Conservation (phyloP, 2,797 vertebrate species). For the Gambusia yucatana region DNA sequence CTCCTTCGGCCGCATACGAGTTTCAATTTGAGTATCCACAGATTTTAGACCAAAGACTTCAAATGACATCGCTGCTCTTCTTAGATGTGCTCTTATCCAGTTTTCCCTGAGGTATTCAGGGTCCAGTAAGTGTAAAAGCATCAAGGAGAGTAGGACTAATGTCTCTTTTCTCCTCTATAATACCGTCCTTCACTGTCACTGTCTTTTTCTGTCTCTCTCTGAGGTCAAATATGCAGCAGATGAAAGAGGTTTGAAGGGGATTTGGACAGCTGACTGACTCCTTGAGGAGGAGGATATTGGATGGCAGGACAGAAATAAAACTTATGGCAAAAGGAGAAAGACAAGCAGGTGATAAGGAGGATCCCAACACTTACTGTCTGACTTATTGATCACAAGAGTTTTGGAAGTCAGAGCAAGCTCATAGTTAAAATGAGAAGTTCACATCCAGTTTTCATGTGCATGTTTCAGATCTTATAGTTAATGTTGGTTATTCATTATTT, state of each 20-base stretch:
- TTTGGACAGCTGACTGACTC: constrained; percentile 29
- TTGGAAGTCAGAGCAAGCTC: constrained; percentile 10
- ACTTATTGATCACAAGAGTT: constrained; percentile 45
- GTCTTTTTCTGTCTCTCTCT: constrained; percentile 21
- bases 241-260: constrained; percentile 40
- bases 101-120: constrained; percentile 43
- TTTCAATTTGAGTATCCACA: constrained; percentile 20
- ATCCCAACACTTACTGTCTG: constrained; percentile 48
- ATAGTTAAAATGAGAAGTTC: not conserved
- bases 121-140: constrained; percentile 39
- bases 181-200: constrained; percentile 48
- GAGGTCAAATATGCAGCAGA: constrained; percentile 54
- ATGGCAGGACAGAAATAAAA: constrained; percentile 64
- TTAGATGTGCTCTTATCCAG: constrained; percentile 31
- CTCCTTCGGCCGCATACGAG: not conserved
- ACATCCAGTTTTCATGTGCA: not conserved
- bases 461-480: not conserved
- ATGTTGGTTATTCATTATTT: not conserved
- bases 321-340: constrained; percentile 37
- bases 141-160: constrained; percentile 42
- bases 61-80: constrained; percentile 32
- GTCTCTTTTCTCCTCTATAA: constrained; percentile 29
- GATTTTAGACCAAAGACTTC: constrained; percentile 36
- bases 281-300: constrained; percentile 59
- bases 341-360: constrained; percentile 47